Evolutionary conservation across 2,888 invertebrate genomes (phyloP).

Genomic region (Colletes collaris): DNA sequence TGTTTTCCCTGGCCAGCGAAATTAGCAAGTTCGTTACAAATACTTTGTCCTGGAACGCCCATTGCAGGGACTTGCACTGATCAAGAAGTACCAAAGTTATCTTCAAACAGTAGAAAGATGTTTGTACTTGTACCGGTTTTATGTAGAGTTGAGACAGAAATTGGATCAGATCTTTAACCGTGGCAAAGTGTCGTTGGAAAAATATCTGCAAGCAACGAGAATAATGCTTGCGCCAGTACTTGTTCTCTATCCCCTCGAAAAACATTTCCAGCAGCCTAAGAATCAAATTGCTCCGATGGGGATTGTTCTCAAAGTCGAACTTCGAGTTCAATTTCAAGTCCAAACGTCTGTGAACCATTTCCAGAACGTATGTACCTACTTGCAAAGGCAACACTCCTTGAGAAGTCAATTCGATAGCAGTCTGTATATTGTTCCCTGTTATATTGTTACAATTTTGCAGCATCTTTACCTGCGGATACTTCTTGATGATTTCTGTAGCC

Average conservation of each 20-base stretch:
- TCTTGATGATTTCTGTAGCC: slow-evolving; percentile 76
- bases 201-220: slow-evolving; percentile 79
- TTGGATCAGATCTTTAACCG: slow-evolving; percentile 70
- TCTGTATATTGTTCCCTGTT: slow-evolving; percentile 75
- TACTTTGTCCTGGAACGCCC: slow-evolving; percentile 75
- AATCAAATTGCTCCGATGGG: slow-evolving; percentile 73
- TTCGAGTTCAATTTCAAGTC: slow-evolving; percentile 72
- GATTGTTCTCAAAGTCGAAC: slow-evolving; percentile 76
- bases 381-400: slow-evolving; percentile 78
- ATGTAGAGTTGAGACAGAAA: slow-evolving; percentile 78
- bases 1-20: slow-evolving; percentile 85
- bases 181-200: slow-evolving; percentile 77
- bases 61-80: slow-evolving; percentile 70
- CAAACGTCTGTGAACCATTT: slow-evolving; percentile 79
- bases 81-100: slow-evolving; percentile 82
- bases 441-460: slow-evolving; percentile 76
- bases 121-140: slow-evolving; percentile 73
- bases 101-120: slow-evolving; percentile 75
- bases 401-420: slow-evolving; percentile 73
- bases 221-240: slow-evolving; percentile 71
- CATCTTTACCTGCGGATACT: slow-evolving; percentile 69
- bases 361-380: slow-evolving; percentile 79
- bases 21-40: slow-evolving; percentile 84
- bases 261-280: slow-evolving; percentile 77
- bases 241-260: slow-evolving; percentile 73